Base-by-base conservation (phyloP, 2,888 invertebrate species). In the Callyntrura guangdongensis region DNA sequence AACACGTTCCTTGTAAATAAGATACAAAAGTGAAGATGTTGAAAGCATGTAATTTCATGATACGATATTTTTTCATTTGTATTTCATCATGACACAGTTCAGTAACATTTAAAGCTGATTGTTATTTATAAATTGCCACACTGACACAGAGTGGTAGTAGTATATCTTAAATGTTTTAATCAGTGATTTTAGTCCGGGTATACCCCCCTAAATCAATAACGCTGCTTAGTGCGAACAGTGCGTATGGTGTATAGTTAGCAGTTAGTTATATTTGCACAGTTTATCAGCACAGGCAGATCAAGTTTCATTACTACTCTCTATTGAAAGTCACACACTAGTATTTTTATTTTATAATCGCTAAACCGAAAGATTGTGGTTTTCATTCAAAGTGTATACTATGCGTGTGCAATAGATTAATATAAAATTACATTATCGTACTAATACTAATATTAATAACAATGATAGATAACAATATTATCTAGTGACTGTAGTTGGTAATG, bases 31-130 rank as follows among this genome's bases (percentile, higher is more conserved):
- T 36, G 9, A 72, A 49, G 67, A 56, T 59, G 59, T 36, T 85
- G 85, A 74, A 85, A 85, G 85, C 72, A 85, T 85, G 9, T 17
- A 56, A 25, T 85, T 85, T n/a, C 49, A 64, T 53, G 86, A 72
- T 86, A 61, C 53, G 17, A 53, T 53, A 53, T 53, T 14, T 53
- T 22, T 9, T 9, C 61, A 5, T 22, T 22, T 9, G 9, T 20
- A 20, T 61, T 61, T 22, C 20, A 17, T 22, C 20, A 17, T 56
- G 56, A 56, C 56, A n/a, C 14, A 56, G n/a, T 56, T n/a, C n/a
- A 56, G 56, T n/a, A n/a, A n/a, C 56, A n/a, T 56, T 56, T 56
- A 56, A 4, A n/a, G 17, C 56, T 56, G 36, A 36, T 36, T 36
- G 36, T 6, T 36, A 6, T 6, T 36, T 36, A 36, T 36, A 36